These are phyloP conservation scores for Pipistrellus nathusii DNA, from an alignment of 2,797 vertebrate genomes.

Conservation along the genomic window DNA sequence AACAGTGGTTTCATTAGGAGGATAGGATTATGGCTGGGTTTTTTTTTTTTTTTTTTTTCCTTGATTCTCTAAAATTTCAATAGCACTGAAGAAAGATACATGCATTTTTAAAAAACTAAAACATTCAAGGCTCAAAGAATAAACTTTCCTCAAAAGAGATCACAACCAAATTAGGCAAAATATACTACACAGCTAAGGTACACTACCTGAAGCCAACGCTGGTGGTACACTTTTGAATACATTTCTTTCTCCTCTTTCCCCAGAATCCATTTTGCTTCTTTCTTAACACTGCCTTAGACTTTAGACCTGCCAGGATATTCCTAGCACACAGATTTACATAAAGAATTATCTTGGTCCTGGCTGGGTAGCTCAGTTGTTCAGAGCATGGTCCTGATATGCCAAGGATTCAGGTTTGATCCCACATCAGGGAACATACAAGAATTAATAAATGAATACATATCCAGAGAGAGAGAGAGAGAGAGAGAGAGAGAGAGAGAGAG, in stretches of 20 bases:
- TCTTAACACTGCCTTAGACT: background rate
- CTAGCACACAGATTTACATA: background rate
- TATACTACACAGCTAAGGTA: background rate
- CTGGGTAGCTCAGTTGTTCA: background rate
- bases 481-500: no score
- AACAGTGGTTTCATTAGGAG: background rate
- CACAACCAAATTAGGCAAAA: background rate
- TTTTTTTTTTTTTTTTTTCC: background rate
- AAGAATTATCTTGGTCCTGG: conserved; percentile 8
- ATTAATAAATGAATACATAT: background rate
- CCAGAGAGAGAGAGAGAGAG: no score
- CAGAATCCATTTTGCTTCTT: conserved; percentile 31
- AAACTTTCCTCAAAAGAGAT: background rate
- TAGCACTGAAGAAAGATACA: background rate
- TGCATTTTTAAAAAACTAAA: background rate
- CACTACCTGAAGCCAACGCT: background rate
- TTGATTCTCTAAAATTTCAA: conserved; percentile 42
- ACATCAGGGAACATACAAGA: background rate
- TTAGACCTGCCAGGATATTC: background rate
- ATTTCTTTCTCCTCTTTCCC: background rate
- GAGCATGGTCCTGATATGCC: background rate
- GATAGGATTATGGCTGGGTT: background rate
- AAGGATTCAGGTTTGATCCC: background rate
- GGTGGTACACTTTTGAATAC: background rate
- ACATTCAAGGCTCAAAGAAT: conserved; percentile 16